phyloP scores from a whole-genome alignment of 2,113 vertebrate genomes.

The Arvicanthis niloticus region DNA sequence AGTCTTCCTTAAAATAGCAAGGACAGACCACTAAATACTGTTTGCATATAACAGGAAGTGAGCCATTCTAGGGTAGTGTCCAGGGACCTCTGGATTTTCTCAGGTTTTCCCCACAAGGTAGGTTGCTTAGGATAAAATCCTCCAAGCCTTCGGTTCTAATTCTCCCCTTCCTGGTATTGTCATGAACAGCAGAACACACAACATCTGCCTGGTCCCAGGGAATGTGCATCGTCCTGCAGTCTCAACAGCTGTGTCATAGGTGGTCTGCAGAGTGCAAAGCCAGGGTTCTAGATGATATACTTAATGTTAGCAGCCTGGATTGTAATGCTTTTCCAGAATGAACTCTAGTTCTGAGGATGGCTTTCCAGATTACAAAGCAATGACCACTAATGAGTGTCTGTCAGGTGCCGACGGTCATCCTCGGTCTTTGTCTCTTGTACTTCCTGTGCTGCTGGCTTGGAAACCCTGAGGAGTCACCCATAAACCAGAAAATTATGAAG shows the following conservation, averaged over 20 bases:
- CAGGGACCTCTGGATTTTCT: conserved; percentile 28
- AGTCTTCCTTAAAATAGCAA: conserved; percentile 32
- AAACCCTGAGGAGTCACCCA: conserved; percentile 29
- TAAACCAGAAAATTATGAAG: conserved; percentile 59
- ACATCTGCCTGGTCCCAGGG: neutral
- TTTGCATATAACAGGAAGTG: neutral
- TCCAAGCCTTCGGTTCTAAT: neutral
- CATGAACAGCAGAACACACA: neutral
- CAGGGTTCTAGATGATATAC: neutral
- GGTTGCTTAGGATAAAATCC: conserved; percentile 14
- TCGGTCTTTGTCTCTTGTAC: neutral
- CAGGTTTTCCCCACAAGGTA: neutral
- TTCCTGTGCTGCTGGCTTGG: neutral
- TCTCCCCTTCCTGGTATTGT: neutral
- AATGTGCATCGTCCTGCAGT: neutral
- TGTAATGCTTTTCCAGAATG: neutral
- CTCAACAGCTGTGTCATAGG: neutral
- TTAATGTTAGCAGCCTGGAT: neutral
- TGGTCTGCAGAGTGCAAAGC: neutral
- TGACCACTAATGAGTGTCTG: neutral
- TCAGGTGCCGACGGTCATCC: neutral
- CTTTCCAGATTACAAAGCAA: conserved; percentile 13
- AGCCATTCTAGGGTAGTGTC: neutral
- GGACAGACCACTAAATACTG: neutral
- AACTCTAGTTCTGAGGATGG: neutral